These are phyloP conservation scores for Columba janthina DNA, from an alignment of 2,113 vertebrate species.

Conservation along the genomic window DNA sequence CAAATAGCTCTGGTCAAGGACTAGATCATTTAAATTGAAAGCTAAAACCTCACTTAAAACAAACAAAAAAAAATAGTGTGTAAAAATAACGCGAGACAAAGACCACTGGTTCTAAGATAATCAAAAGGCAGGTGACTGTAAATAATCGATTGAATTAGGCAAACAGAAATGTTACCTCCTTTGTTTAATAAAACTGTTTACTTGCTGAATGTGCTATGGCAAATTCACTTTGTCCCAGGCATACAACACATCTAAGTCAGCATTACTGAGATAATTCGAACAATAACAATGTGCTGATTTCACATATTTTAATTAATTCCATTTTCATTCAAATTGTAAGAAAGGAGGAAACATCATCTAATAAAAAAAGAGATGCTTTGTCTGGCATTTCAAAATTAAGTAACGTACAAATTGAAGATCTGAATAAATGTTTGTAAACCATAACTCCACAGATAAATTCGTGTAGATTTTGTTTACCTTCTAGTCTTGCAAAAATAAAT, in stretches of 20 bases:
- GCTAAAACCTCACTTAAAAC: neutral
- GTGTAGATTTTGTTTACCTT: neutral
- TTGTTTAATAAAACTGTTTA: neutral
- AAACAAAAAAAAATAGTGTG: neutral
- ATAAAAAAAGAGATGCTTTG: neutral
- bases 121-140: neutral
- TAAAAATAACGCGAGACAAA: neutral
- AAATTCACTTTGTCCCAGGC: neutral
- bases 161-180: neutral
- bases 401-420: neutral
- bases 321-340: neutral
- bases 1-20: neutral
- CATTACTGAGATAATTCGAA: neutral
- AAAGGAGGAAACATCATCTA: neutral
- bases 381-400: conserved; percentile 10
- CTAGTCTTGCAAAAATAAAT: neutral
- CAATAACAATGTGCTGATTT: neutral
- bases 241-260: neutral
- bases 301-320: neutral
- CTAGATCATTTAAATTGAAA: neutral
- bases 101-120: neutral
- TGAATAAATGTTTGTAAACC: conserved; percentile 1
- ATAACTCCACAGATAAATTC: neutral
- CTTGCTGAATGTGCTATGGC: neutral
- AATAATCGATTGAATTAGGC: neutral